A percentile compares a stretch with the other conserved stretches of the same genome.
These are phyloP conservation scores for Pyrocephalus nanus DNA, from an alignment of 2,797 vertebrate genomes.

Conservation along the genomic window DNA sequence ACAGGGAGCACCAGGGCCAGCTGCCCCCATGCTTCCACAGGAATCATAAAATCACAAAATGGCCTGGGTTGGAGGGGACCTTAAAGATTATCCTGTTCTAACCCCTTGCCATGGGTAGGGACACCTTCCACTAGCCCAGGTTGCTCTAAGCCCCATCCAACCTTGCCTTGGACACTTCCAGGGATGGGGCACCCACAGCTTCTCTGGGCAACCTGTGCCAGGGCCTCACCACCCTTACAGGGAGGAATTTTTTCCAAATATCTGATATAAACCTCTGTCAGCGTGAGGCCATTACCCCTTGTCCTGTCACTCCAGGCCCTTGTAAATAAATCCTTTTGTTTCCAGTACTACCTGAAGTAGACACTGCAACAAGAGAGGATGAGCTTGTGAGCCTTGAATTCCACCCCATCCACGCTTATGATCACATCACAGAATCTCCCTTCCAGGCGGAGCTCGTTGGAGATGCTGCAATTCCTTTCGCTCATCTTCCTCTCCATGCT, in stretches of 20 bases:
- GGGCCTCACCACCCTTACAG: not conserved
- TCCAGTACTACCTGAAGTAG: conserved; percentile 76
- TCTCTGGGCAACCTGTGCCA: not conserved
- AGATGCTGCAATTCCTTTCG: conserved; percentile 69
- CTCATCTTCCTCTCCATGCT: conserved; percentile 78
- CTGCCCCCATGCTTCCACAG: not conserved
- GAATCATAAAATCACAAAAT: not conserved
- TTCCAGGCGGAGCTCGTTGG: conserved; percentile 78
- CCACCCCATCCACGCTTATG: conserved; percentile 74
- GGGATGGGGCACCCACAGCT: not conserved
- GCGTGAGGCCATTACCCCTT: not conserved
- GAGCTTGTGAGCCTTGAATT: conserved; percentile 80
- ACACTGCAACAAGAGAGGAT: conserved; percentile 80
- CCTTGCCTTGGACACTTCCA: not conserved
- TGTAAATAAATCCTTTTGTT: not conserved
- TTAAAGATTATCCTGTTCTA: not conserved
- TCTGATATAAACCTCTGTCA: not conserved
- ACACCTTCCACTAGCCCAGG: not conserved
- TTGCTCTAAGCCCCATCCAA: not conserved
- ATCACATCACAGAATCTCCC: conserved; percentile 78
- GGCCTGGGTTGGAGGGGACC: not conserved
- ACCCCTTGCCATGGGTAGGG: not conserved
- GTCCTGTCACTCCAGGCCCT: not conserved
- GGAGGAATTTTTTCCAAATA: not conserved
- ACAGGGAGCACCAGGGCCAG: not conserved